These are phyloP conservation scores for Trissonchulus latispiculum DNA, from an alignment of 2,888 invertebrate genomes.

Conservation along the genomic window DNA sequence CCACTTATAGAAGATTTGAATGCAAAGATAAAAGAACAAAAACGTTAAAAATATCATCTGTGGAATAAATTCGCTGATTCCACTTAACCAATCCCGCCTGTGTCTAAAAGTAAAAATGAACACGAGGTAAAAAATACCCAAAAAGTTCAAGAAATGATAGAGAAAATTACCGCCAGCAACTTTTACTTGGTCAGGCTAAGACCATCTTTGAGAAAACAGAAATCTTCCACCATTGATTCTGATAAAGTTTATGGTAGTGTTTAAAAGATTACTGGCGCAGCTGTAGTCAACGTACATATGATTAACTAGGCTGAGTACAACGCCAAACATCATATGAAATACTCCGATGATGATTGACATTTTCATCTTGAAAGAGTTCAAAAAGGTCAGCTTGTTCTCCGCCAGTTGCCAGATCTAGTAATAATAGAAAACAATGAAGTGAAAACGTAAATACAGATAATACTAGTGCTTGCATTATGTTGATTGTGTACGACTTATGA, in stretches of 20 bases:
- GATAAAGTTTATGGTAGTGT: neutral
- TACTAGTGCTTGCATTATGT: too few relatives aligned
- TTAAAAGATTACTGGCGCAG: too few relatives aligned
- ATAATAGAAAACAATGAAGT: too few relatives aligned
- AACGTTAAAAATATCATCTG: constrained; percentile 78
- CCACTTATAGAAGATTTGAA: constrained; percentile 94
- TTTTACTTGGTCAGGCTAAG: too few relatives aligned
- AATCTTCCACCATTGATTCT: too few relatives aligned
- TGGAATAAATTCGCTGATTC: constrained; percentile 85
- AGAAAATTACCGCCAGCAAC: too few relatives aligned
- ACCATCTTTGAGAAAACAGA: too few relatives aligned
- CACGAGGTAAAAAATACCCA: too few relatives aligned
- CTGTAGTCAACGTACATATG: constrained; percentile 35
- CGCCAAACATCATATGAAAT: constrained; percentile 91
- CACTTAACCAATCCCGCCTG: constrained; percentile 58
- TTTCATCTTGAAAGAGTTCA: constrained; percentile 92
- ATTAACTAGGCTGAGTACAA: constrained; percentile 58
- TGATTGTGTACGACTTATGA: too few relatives aligned
- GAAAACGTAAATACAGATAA: too few relatives aligned
- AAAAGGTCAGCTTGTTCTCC: constrained; percentile 80
- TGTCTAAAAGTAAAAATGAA: constrained; percentile 43
- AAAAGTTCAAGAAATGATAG: too few relatives aligned
- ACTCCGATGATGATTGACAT: constrained; percentile 93
- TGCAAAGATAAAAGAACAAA: constrained; percentile 87
- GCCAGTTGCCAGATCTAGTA: constrained; percentile 46